Percentiles rank a stretch among this genome's conserved stretches.
Evolutionary conservation across 2,888 invertebrate species (phyloP).

Genomic region (Acronicta alni): DNA sequence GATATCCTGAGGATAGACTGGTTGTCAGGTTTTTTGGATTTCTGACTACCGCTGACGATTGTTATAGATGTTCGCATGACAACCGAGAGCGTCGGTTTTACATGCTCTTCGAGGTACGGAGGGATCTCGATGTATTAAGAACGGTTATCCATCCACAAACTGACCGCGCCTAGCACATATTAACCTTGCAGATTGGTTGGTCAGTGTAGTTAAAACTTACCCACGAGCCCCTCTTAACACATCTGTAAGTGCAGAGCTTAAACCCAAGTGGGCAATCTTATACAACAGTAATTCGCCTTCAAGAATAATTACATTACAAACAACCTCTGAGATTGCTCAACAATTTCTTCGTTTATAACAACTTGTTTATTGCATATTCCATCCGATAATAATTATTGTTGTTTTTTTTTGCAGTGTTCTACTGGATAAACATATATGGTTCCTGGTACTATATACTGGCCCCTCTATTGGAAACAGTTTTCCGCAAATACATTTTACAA

Average conservation of each 20-base stretch:
- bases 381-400: slow-evolving; percentile 18
- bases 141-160: no score
- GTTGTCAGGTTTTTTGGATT: no score
- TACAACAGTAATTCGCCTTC: slow-evolving; percentile 13
- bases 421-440: slow-evolving; percentile 65
- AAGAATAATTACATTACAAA: slow-evolving; percentile 34
- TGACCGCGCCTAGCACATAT: no score
- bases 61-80: no score
- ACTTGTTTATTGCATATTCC: slow-evolving; percentile 32
- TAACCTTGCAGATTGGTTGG: no score
- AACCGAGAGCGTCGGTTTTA: no score
- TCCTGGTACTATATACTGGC: slow-evolving; percentile 64
- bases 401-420: slow-evolving; percentile 63
- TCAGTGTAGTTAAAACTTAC: no score
- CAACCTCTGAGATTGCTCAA: slow-evolving; percentile 10
- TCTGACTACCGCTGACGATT: no score
- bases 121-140: no score
- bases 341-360: slow-evolving; percentile 17
- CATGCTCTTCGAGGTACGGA: no score
- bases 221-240: no score
- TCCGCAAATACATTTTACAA: slow-evolving; percentile 61
- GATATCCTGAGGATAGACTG: no score
- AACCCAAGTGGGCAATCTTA: neutral
- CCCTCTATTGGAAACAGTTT: slow-evolving; percentile 62
- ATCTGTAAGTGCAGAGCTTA: neutral